phyloP scores from a whole-genome alignment of 2,888 invertebrate genomes.

The Epinotia ramella region DNA sequence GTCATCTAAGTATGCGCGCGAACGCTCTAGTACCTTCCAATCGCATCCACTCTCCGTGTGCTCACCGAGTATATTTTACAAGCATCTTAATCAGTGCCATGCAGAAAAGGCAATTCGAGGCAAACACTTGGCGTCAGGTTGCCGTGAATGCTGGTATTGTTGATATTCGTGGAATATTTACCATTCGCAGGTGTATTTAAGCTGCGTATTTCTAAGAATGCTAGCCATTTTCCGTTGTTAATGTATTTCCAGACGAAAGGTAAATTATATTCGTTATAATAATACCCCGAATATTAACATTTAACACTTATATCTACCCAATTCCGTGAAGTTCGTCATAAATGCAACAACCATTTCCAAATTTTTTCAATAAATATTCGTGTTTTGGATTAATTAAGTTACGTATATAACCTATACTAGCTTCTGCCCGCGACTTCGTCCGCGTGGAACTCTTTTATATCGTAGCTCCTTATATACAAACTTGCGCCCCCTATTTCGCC shows the following conservation, averaged over 20 bases:
- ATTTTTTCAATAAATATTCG: no score
- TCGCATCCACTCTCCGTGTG: not conserved
- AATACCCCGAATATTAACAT: no score
- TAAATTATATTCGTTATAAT: no score
- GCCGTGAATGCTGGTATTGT: conserved; percentile 69
- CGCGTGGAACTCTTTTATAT: no score
- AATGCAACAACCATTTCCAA: no score
- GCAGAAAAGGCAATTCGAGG: conserved; percentile 66
- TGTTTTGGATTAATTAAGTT: no score
- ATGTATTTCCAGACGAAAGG: not conserved
- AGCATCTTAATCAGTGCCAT: conserved; percentile 74
- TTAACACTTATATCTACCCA: no score
- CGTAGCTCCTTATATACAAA: no score
- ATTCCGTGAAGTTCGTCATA: no score
- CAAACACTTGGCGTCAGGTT: conserved; percentile 69
- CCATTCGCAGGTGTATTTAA: conserved; percentile 24
- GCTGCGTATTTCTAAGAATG: conserved; percentile 14
- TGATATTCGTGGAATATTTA: conserved; percentile 63
- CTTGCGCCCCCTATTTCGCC: no score
- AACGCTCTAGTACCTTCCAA: not conserved
- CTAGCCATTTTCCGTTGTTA: not conserved
- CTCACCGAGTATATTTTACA: conserved; percentile 51
- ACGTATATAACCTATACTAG: no score
- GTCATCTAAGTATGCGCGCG: not conserved
- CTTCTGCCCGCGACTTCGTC: no score